phyloP scores from a whole-genome alignment of 2,888 invertebrate genomes.

The Drosophila rubida region DNA sequence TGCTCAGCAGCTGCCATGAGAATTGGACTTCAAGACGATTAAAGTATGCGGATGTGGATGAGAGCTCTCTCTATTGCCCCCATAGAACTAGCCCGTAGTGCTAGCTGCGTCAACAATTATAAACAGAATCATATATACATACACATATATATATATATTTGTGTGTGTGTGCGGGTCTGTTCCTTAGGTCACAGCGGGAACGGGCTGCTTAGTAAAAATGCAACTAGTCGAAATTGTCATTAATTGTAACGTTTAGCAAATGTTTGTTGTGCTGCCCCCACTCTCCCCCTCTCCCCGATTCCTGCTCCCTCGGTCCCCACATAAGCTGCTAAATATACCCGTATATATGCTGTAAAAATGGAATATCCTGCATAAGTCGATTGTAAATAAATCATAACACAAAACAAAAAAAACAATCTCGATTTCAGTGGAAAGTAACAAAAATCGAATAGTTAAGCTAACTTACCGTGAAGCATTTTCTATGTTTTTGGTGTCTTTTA shows the following conservation, averaged over 20 bases:
- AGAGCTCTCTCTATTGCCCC: background rate
- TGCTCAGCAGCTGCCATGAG: conserved; percentile 24
- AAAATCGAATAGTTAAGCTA: conserved; percentile 35
- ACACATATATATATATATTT: conserved; percentile 13
- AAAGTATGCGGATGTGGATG: background rate
- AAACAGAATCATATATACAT: conserved; percentile 19
- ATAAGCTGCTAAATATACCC: conserved; percentile 18
- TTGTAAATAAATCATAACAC: conserved; percentile 63
- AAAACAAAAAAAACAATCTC: background rate
- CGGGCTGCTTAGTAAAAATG: conserved; percentile 27
- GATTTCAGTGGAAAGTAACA: conserved; percentile 1
- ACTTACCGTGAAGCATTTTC: conserved; percentile 2
- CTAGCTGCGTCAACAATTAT: conserved; percentile 12
- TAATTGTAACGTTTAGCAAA: conserved; percentile 48
- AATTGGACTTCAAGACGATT: conserved; percentile 42
- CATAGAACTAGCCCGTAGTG: background rate
- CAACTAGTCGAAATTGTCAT: conserved; percentile 48
- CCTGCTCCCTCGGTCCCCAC: background rate
- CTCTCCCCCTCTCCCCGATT: background rate
- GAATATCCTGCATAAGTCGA: conserved; percentile 53
- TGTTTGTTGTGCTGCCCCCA: conserved; percentile 56
- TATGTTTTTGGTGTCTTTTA: conserved; percentile 4
- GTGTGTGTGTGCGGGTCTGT: conserved; percentile 12
- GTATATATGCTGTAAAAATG: conserved; percentile 56
- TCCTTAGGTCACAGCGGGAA: background rate